These are phyloP conservation scores for Melanogrammus aeglefinus DNA, from an alignment of 2,797 vertebrate genomes.

Conservation along the genomic window DNA sequence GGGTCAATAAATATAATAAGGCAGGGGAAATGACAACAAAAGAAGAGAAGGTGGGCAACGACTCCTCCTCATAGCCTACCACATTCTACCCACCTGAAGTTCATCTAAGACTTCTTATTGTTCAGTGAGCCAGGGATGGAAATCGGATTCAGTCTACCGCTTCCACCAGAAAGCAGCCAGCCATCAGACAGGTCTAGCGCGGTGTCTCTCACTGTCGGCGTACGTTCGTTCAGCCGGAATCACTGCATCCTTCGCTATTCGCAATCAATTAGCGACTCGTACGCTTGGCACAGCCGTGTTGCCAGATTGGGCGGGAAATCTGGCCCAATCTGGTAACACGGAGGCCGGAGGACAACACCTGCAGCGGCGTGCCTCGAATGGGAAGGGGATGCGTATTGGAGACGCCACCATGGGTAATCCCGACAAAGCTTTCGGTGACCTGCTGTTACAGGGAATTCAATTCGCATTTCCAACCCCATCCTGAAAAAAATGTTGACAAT, in stretches of 20 bases:
- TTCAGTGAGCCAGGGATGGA: neutral
- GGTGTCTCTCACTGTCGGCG: slow-evolving; percentile 37
- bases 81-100: slow-evolving; percentile 59
- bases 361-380: slow-evolving; percentile 44
- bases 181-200: slow-evolving; percentile 38
- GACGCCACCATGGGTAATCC: slow-evolving; percentile 29
- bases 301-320: no score
- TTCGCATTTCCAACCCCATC: slow-evolving; percentile 48
- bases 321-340: no score
- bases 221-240: slow-evolving; percentile 51
- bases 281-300: slow-evolving; percentile 31
- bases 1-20: slow-evolving; percentile 71
- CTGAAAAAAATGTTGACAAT: slow-evolving; percentile 46
- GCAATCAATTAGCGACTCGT: slow-evolving; percentile 50
- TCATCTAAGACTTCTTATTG: slow-evolving; percentile 7
- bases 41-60: slow-evolving; percentile 72
- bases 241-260: slow-evolving; percentile 49
- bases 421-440: slow-evolving; percentile 39
- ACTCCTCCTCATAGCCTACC: slow-evolving; percentile 52
- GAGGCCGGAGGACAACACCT: slow-evolving; percentile 44
- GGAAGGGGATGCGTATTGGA: slow-evolving; percentile 52
- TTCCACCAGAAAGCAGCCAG: slow-evolving; percentile 53
- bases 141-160: slow-evolving; percentile 34
- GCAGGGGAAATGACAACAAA: slow-evolving; percentile 35
- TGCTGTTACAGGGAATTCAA: slow-evolving; percentile 49